Conservation (phyloP, 2,888 invertebrate species). For the Drosophila mulleri region DNA sequence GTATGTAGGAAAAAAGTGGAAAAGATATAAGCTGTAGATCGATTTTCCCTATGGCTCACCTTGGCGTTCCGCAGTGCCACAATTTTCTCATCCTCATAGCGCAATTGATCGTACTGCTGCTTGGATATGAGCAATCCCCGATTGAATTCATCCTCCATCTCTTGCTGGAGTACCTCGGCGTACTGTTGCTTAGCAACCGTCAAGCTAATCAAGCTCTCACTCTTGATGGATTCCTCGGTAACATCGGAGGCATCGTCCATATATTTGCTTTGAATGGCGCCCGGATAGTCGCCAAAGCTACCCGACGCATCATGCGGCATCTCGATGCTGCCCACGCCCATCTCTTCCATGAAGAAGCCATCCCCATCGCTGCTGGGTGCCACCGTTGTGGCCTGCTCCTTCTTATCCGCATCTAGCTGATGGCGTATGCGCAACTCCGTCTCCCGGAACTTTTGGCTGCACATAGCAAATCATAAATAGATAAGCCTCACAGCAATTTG, state of each 20-base stretch:
- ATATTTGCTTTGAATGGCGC: constrained; percentile 50
- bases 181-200: constrained; percentile 74
- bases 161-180: constrained; percentile 71
- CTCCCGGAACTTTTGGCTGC: constrained; percentile 82
- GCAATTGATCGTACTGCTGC: constrained; percentile 86
- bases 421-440: constrained; percentile 79
- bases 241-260: constrained; percentile 79
- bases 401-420: constrained; percentile 71
- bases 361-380: constrained; percentile 26
- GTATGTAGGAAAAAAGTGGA: too few species aligned
- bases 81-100: constrained; percentile 87
- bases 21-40: too few species aligned
- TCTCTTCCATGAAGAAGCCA: constrained; percentile 47
- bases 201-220: constrained; percentile 74
- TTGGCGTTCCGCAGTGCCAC: constrained; percentile 86
- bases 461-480: neutral
- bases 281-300: constrained; percentile 47
- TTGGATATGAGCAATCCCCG: constrained; percentile 86
- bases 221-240: constrained; percentile 64
- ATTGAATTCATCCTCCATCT: constrained; percentile 79
- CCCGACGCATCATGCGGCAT: constrained; percentile 40
- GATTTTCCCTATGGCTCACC: constrained; percentile 80
- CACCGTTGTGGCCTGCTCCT: constrained; percentile 28
- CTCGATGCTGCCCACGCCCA: constrained; percentile 37
- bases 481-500: neutral